Evolutionary conservation across 2,113 vertebrate species (phyloP).

Genomic region (Murina feae): DNA sequence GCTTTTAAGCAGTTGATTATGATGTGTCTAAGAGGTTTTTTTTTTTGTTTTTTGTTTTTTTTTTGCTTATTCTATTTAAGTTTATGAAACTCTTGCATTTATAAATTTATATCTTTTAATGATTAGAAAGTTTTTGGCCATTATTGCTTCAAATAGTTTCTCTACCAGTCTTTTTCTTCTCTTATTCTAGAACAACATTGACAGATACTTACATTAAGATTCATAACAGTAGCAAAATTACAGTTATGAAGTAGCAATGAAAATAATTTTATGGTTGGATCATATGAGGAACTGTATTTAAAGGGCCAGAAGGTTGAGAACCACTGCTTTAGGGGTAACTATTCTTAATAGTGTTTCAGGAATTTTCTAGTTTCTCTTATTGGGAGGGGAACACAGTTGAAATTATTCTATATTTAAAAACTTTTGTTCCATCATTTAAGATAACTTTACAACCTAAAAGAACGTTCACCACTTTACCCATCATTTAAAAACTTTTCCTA

Average conservation of each 20-base stretch:
- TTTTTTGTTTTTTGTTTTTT: slow-evolving; percentile 16
- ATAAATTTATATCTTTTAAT: slow-evolving; percentile 22
- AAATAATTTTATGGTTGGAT: too few species aligned
- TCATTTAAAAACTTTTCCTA: neutral
- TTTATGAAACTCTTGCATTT: slow-evolving; percentile 11
- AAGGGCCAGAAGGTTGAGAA: too few species aligned
- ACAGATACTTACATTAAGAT: too few species aligned
- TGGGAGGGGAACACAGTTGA: neutral
- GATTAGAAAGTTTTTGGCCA: neutral
- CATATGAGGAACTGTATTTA: too few species aligned
- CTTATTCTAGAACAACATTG: neutral
- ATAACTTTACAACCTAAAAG: neutral
- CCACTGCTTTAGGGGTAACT: neutral
- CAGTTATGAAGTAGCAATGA: too few species aligned
- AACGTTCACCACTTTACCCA: neutral
- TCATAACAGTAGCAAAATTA: too few species aligned
- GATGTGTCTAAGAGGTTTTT: neutral
- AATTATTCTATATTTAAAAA: slow-evolving; percentile 2
- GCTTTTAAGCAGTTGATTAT: neutral
- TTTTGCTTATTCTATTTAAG: neutral
- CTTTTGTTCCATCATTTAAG: neutral
- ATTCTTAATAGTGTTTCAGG: neutral
- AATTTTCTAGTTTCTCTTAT: slow-evolving; percentile 22
- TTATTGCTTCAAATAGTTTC: neutral
- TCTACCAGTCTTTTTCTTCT: neutral